Evolutionary conservation across 1,140 invertebrate species (phyloP).

Genomic region (Druon quercuslanigerum): DNA sequence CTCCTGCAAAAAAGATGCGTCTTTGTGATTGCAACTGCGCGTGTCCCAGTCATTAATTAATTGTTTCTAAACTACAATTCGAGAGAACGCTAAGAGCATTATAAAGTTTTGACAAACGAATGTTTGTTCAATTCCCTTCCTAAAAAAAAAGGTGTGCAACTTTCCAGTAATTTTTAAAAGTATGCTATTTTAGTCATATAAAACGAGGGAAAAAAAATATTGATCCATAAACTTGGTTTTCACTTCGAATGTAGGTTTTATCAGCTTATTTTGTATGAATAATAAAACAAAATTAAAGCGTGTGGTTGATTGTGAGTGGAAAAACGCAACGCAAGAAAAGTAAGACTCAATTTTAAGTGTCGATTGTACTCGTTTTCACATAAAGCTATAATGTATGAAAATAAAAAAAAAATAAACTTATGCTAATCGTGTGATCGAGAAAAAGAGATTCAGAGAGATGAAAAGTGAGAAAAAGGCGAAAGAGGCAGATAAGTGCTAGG

Average conservation of each 20-base stretch:
- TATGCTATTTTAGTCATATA: neutral
- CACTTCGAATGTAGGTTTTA: neutral
- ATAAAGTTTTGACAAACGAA: neutral
- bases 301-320: neutral
- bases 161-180: neutral
- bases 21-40: conserved; percentile 80
- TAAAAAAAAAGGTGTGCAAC: neutral
- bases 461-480: neutral
- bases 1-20: conserved; percentile 77
- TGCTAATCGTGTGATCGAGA: neutral
- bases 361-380: neutral
- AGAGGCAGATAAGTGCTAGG: conserved; percentile 15
- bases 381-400: neutral
- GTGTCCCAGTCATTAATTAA: conserved; percentile 54
- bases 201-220: neutral
- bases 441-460: neutral
- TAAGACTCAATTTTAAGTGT: conserved; percentile 12
- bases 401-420: neutral
- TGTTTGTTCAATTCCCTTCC: neutral
- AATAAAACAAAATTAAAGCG: neutral
- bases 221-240: neutral
- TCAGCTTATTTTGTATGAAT: neutral
- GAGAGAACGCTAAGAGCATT: neutral
- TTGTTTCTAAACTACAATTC: neutral
- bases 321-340: neutral